A percentile compares a stretch with the other conserved stretches of the same genome.
Conservation (phyloP, 92 coral and sea anemone species). For the Pocillopora meandrina region DNA sequence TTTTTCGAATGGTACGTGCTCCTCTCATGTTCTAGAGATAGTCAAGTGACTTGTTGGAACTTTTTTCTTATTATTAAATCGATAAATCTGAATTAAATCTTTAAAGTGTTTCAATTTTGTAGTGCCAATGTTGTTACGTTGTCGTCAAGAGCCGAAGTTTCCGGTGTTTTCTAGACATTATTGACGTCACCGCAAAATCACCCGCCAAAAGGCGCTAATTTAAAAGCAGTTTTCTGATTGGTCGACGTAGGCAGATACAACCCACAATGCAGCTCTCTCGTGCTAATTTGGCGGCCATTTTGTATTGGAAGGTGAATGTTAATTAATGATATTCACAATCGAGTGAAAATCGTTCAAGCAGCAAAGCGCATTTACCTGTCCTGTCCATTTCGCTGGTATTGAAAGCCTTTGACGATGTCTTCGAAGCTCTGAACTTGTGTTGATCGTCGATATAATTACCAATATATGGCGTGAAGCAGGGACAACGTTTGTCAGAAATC, state of each 20-base stretch:
- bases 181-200: constrained; percentile 26
- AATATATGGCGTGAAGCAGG: constrained; percentile 22
- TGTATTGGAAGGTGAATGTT: constrained; percentile 52
- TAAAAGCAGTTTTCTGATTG: constrained; percentile 61
- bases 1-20: constrained; percentile 8
- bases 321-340: constrained; percentile 46
- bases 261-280: constrained; percentile 49
- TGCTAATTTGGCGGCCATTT: constrained; percentile 92
- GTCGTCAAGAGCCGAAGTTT: constrained; percentile 45
- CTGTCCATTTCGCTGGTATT: constrained; percentile 55
- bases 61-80: constrained; percentile 16
- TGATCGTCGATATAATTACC: constrained; percentile 6
- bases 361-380: constrained; percentile 47
- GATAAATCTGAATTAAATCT: neutral
- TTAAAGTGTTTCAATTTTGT: constrained; percentile 6
- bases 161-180: constrained; percentile 56
- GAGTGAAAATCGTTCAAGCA: constrained; percentile 37
- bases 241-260: constrained; percentile 21
- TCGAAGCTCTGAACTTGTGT: constrained; percentile 22
- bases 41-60: constrained; percentile 1
- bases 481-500: neutral
- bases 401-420: constrained; percentile 34
- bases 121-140: neutral
- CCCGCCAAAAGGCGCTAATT: constrained; percentile 42
- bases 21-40: constrained; percentile 19